Percentiles rank a stretch among this genome's conserved stretches.
phyloP scores from a whole-genome alignment of 2,888 invertebrate species.

The Lasioglossum lativentre region DNA sequence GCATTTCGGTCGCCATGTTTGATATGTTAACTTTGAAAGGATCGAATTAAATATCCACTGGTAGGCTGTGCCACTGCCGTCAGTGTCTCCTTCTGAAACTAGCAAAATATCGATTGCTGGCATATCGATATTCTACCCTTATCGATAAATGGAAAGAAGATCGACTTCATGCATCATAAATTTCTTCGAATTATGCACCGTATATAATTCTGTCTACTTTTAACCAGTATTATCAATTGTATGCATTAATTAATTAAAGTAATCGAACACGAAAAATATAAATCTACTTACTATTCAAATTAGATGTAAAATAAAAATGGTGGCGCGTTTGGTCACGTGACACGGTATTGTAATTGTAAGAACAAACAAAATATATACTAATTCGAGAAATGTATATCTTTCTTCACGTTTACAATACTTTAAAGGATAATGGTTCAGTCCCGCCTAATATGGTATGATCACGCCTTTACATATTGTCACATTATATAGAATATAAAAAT shows the following conservation, averaged over 20 bases:
- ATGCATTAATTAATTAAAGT: neutral
- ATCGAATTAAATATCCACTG: neutral
- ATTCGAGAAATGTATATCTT: neutral
- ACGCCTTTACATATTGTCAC: neutral
- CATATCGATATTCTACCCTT: slow-evolving; percentile 9
- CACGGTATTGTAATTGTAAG: neutral
- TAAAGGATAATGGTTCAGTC: neutral
- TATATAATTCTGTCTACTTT: neutral
- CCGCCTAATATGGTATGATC: neutral
- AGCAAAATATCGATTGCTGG: slow-evolving; percentile 3
- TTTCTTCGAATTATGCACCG: neutral
- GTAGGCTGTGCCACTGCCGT: no score
- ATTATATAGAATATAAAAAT: neutral
- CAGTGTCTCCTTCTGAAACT: slow-evolving; percentile 7
- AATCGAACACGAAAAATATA: neutral
- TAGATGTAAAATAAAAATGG: neutral
- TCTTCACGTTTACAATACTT: neutral
- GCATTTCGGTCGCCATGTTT: slow-evolving; percentile 71
- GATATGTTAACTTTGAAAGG: slow-evolving; percentile 36
- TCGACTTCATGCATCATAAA: neutral
- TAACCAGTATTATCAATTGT: neutral
- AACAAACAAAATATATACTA: neutral
- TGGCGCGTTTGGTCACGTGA: neutral
- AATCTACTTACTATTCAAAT: neutral
- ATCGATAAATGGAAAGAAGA: neutral